These are phyloP conservation scores for Capromys pilorides DNA, from an alignment of 2,797 vertebrate genomes.

Conservation along the genomic window DNA sequence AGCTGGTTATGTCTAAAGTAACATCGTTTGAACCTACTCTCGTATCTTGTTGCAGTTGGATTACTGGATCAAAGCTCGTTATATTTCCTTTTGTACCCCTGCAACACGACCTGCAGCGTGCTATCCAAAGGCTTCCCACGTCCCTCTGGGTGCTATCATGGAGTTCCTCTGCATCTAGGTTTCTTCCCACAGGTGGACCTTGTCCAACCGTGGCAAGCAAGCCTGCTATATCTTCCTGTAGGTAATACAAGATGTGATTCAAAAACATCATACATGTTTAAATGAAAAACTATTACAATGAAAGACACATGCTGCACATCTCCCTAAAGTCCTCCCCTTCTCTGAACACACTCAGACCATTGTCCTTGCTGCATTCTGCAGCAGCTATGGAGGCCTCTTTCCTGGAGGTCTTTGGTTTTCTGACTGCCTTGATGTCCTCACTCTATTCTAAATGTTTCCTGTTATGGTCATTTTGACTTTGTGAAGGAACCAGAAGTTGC, in stretches of 20 bases:
- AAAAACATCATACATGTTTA: neutral
- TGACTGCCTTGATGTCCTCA: neutral
- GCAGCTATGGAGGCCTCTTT: neutral
- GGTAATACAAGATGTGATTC: neutral
- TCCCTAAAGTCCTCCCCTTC: neutral
- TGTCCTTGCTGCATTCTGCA: neutral
- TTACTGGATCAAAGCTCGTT: neutral
- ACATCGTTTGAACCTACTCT: rapidly evolving
- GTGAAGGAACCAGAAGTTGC: neutral
- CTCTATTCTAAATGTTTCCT: neutral
- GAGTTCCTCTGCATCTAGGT: neutral
- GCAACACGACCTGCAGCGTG: too few relatives aligned
- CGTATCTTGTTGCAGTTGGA: neutral
- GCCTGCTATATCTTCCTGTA: neutral
- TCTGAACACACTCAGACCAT: neutral
- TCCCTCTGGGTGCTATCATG: neutral
- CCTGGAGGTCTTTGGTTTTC: neutral
- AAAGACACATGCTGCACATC: neutral
- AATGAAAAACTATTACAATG: neutral
- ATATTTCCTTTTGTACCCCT: too few relatives aligned
- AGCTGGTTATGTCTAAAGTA: neutral
- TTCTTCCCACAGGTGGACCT: neutral
- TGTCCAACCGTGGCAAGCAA: neutral
- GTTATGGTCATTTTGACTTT: neutral
- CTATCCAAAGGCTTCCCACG: neutral